Base-by-base conservation (phyloP, 2,797 vertebrate genomes). In the Pterois miles region DNA sequence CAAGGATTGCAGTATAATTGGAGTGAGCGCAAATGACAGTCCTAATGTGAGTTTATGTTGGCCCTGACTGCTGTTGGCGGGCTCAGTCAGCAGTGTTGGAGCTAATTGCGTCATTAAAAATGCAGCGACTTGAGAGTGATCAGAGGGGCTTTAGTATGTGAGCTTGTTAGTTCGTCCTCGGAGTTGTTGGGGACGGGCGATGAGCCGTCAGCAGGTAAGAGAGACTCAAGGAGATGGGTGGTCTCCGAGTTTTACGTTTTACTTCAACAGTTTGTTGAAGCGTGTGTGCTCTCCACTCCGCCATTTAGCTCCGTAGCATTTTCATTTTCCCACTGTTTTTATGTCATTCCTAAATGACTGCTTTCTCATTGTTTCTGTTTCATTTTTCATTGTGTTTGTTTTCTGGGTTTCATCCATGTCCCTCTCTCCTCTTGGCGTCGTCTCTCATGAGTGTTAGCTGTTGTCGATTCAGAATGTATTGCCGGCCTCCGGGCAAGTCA, bases 81-180 rank as follows among this genome's bases (percentile, higher is more conserved):
- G 46, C 40, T 6, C 71, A 59, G 66, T 88, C 80, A 38, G 85
- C 86, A 74, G 38, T 50, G 70, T 78, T 76, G 73, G 71, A 82
- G 80, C 77, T 92, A 88, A 91, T 83, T 88, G 85, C 74, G 1
- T 74, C 74, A 84, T 91, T 91, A 90, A 80, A 91, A 84, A 88
- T 86, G 81, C 69, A 80, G 74, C 38, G 59, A 73, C 67, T 79
- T 48, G 52, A 86, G 73, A 63, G 76, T 66, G 72, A 85, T 86
- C 72, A 59, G 74, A 74, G 66, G 56, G 66, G 73, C 62, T 80
- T 77, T 33, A 60, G 67, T 27, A 18, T 75, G 70, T 53, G 73
- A 83, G 89, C 81, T 85, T 85, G 84, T 90, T 88, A 83, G 77
- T 79, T 84, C 69, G 82, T 85, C 63, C 43, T 71, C 0, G 2